Conservation (phyloP, 2,888 invertebrate species). For the Caenorhabditis sp. region DNA sequence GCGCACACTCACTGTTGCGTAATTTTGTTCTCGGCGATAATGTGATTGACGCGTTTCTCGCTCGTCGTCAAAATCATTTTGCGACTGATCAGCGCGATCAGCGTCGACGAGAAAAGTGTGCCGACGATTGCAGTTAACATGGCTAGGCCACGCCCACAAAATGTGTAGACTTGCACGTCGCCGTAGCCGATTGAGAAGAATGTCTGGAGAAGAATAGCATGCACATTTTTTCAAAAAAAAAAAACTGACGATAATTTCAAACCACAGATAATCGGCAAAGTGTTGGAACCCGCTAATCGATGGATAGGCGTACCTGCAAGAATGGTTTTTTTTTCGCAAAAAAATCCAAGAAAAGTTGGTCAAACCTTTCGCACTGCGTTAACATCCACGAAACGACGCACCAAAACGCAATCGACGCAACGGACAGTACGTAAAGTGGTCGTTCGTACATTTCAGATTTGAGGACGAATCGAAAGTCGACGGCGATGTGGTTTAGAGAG, state of each 20-base stretch:
- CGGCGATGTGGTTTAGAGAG: conserved; percentile 80
- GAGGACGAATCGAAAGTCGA: conserved; percentile 88
- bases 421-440: conserved; percentile 77
- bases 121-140: conserved; percentile 99
- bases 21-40: conserved; percentile 75
- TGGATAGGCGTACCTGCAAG: conserved; percentile 43
- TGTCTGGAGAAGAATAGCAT: conserved; percentile 76
- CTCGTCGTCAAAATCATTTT: conserved; percentile 97
- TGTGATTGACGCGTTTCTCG: conserved; percentile 99
- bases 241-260: conserved; percentile 64
- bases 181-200: conserved; percentile 99
- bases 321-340: too few relatives aligned
- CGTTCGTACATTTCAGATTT: conserved; percentile 99
- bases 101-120: conserved; percentile 95
- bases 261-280: conserved; percentile 67
- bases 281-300: conserved; percentile 53
- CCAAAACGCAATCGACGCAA: conserved; percentile 98
- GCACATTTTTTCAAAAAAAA: too few relatives aligned
- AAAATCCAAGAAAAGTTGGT: too few relatives aligned
- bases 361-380: conserved; percentile 98
- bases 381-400: conserved; percentile 98
- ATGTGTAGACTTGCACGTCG: conserved; percentile 96
- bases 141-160: conserved; percentile 98
- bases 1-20: conserved; percentile 45
- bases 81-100: conserved; percentile 97